phyloP scores from a whole-genome alignment of 2,113 vertebrate genomes.

The Muntiacus reevesi region DNA sequence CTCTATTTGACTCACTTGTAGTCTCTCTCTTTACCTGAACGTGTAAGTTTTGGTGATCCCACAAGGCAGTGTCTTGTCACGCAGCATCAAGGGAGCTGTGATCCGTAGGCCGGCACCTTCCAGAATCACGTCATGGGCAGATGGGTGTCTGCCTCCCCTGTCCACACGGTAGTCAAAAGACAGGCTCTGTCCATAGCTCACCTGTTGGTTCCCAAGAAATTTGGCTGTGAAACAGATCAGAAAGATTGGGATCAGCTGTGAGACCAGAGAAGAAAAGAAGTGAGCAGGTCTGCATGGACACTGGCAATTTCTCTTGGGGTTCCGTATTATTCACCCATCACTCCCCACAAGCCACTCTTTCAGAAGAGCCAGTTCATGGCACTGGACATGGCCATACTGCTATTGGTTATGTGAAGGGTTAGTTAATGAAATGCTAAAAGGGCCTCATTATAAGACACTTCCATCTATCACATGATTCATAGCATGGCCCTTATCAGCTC shows the following conservation, averaged over 20 bases:
- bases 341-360: not conserved
- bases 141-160: constrained; percentile 85
- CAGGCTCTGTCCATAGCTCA: constrained; percentile 91
- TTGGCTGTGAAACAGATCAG: constrained; percentile 72
- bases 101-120: constrained; percentile 88
- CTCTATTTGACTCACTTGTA: not conserved
- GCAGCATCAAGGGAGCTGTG: constrained; percentile 84
- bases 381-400: not conserved
- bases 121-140: constrained; percentile 85
- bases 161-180: constrained; percentile 92
- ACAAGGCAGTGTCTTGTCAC: constrained; percentile 85
- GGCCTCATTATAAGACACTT: not conserved
- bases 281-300: not conserved
- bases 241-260: not conserved
- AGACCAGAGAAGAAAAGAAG: not conserved
- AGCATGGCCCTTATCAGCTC: not conserved
- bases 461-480: not conserved
- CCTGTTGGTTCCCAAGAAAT: constrained; percentile 90
- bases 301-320: not conserved
- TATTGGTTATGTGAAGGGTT: not conserved
- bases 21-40: constrained; percentile 83
- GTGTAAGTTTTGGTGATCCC: constrained; percentile 86
- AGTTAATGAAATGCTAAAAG: not conserved
- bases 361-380: not conserved
- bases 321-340: rapidly evolving